Base-by-base conservation (phyloP, 1,140 invertebrate genomes). In the Sweltsa coloradensis region DNA sequence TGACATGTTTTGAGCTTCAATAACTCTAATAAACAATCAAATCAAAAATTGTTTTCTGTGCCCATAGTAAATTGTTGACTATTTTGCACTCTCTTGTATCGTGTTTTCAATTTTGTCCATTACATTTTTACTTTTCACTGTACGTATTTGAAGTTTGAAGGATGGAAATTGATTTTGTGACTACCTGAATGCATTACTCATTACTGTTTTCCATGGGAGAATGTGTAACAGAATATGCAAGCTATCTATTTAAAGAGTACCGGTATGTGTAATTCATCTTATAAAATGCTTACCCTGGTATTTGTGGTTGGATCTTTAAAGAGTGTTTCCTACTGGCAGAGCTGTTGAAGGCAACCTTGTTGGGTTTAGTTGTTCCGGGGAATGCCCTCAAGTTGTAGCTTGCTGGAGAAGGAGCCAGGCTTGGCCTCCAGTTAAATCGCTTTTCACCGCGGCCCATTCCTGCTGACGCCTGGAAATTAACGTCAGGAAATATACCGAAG, bases 341-440 rank as follows among this genome's bases (percentile, higher is more conserved):
- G 4, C 24, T 27, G 24, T 25, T 44, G 22, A 44, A 44, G 18
- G 41, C 24, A 29, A 27, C 18, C 24, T 29, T 25, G 22, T 27
- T 44, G 19, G 18, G 23, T 5, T 14, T 27, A 2, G 31, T 27
- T 5, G 19, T 29, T 9, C 13, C 3, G 9, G 41, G 41, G 19
- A 44, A 44, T 27, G 13, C 18, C 18, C n/a, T 9, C 24, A 44
- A 7, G 13, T 44, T 25, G 41, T 44, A 44, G 19, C 24, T 27
- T 3, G 24, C 18, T 14, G 23, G 25, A 27, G 41, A 27, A 9
- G 41, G 41, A 2, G 41, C 19, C 13, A 9, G 11, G 36, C 36
- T 19, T 4, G 41, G 24, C 4, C 25, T 34, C 24, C 24, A 7
- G 19, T 27, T 27, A 9, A 27, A 18, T 25, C 14, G 24, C 41